These are phyloP conservation scores for Chrysomallon squamiferum DNA, from an alignment of 1,140 invertebrate species.

Conservation along the genomic window DNA sequence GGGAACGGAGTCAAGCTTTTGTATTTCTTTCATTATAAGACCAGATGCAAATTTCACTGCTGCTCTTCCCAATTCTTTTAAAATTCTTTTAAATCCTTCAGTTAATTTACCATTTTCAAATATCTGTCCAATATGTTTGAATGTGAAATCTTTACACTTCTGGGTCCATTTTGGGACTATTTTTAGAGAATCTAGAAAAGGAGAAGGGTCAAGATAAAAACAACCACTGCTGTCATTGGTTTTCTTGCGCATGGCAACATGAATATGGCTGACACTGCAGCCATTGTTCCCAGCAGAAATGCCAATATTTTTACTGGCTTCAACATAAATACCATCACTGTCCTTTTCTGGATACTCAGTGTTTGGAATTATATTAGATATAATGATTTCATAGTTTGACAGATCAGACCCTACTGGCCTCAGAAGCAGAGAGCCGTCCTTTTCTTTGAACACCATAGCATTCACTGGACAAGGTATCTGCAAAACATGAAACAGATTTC, in stretches of 20 bases:
- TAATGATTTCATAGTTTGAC: conserved; percentile 25
- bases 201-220: conserved; percentile 27
- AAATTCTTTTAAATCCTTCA: background rate
- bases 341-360: conserved; percentile 3
- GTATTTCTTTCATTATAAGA: background rate
- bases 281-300: conserved; percentile 5
- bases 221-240: conserved; percentile 5
- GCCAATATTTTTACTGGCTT: conserved; percentile 11
- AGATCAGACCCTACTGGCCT: conserved; percentile 16
- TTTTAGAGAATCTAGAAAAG: conserved; percentile 22
- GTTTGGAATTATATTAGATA: conserved; percentile 19
- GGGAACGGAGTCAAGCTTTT: background rate
- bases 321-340: background rate
- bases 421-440: conserved; percentile 5
- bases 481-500: background rate
- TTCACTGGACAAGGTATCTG: conserved; percentile 24
- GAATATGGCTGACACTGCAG: conserved; percentile 25
- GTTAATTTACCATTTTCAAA: conserved; percentile 15
- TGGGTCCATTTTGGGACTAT: conserved; percentile 24
- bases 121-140: conserved; percentile 22
- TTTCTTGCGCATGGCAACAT: conserved; percentile 24
- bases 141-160: conserved; percentile 30
- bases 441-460: conserved; percentile 11
- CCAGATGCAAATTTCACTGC: background rate
- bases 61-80: background rate